Conservation (phyloP, 1,140 invertebrate genomes). For the Drosophila mayri region DNA sequence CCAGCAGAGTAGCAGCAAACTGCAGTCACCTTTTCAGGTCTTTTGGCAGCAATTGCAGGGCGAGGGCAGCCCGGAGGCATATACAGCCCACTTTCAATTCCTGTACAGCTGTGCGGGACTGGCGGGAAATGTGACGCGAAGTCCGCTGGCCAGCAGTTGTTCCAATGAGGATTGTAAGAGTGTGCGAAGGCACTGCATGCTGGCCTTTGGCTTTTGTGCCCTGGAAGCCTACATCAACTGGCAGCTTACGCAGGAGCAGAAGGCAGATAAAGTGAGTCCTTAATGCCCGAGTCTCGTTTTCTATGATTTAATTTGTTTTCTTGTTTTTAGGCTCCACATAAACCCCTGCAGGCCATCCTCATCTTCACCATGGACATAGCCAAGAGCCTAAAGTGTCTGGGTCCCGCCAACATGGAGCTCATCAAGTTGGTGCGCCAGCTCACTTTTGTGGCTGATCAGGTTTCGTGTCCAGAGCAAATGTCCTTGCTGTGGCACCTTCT, state of each 20-base stretch:
- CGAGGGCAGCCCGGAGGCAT: constrained; percentile 12
- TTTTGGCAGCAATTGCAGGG: constrained; percentile 60
- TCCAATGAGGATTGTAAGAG: constrained; percentile 33
- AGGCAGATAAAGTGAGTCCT: constrained; percentile 30
- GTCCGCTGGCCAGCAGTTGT: constrained; percentile 36
- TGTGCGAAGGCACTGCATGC: constrained; percentile 46
- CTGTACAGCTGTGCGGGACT: constrained; percentile 24
- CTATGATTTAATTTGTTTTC: background rate
- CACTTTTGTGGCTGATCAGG: constrained; percentile 27
- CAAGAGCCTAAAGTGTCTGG: constrained; percentile 49
- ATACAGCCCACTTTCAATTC: constrained; percentile 53
- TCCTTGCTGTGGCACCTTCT: constrained; percentile 24
- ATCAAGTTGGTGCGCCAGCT: constrained; percentile 37
- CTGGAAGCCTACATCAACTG: constrained; percentile 54
- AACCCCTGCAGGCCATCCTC: constrained; percentile 21
- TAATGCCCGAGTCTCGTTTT: background rate
- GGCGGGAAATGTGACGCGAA: constrained; percentile 31
- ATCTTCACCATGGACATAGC: constrained; percentile 35
- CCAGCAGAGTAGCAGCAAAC: constrained; percentile 43
- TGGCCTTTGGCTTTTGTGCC: constrained; percentile 37
- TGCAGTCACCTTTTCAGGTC: constrained; percentile 12
- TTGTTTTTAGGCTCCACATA: constrained; percentile 9
- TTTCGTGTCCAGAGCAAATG: constrained; percentile 27
- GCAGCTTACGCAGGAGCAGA: constrained; percentile 14
- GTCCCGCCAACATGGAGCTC: constrained; percentile 35